Base-by-base conservation (phyloP, 2,888 invertebrate species). In the Lordiphosa andalusiaca region DNA sequence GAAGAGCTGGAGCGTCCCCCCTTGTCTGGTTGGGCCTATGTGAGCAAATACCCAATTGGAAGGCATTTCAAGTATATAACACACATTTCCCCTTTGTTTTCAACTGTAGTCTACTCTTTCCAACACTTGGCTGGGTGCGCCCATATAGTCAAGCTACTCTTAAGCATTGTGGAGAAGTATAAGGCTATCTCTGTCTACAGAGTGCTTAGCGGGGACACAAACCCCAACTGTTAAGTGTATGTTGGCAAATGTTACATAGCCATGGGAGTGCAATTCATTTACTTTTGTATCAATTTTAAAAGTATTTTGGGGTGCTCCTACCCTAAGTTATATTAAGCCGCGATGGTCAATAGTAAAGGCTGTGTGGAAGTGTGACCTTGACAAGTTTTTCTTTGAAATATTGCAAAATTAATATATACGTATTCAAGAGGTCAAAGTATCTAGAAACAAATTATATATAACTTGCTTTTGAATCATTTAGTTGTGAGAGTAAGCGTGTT, bases 221-320 rank as follows among this genome's bases (percentile, higher is more conserved):
- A 81, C 82, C 82, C 77, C 30, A 30, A 44, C 50, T 62, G 82
- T 64, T 64, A 56, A 7, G 5, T 2, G 12, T 1, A 37, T 75
- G 69, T 73, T 53, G 57, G 10, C 10, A 30, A 30, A 30, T 30
- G 30, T 10, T 30, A 30, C 3, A 3, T 10, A 4, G 0, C 3
- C 9, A 0, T 9, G 9, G 30, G 30, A 10, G 9, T 4, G 10
- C 1, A 30, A 30, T 3, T 30, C 10, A 10, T 30, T 30, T 30
- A 30, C 30, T 30, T 30, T 30, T 30, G 3, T 30, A 10, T 30
- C 3, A 10, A 0, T 7, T 30, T 9, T 30, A 3, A 3, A 3
- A 30, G 25, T 25, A 7, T 25, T 25, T 6, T 6, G 23, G 23
- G 5, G 23, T 23, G 5, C 6, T 7, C 25, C 23, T 23, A 6